Conservation (phyloP, 2,797 vertebrate species). For the Poliocrania exsul region DNA sequence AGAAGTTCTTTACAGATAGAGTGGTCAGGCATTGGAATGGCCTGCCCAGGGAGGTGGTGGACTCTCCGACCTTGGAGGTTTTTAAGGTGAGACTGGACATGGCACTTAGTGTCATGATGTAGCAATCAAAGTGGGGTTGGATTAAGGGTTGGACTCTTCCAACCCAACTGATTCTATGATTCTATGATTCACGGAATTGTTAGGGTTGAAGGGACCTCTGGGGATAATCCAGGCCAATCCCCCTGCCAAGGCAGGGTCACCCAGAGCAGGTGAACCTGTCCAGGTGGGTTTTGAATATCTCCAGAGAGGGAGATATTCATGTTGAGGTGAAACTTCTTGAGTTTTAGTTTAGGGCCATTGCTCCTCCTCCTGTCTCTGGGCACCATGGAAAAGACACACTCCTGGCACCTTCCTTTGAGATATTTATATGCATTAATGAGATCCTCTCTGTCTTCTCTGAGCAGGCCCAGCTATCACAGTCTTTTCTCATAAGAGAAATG, state of each 20-base stretch:
- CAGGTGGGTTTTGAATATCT: not conserved
- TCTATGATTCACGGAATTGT: not conserved
- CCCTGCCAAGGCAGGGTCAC: too few species aligned
- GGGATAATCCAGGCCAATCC: not conserved
- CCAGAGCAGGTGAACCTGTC: not conserved
- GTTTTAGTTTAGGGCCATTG: not conserved
- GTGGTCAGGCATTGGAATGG: too few species aligned
- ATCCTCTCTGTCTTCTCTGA: not conserved
- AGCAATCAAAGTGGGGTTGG: too few species aligned
- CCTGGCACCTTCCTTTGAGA: not conserved
- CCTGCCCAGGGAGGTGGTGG: too few species aligned
- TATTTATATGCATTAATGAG: not conserved
- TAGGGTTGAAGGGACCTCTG: not conserved
- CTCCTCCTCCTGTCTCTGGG: not conserved
- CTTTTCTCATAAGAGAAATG: not conserved
- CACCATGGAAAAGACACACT: not conserved
- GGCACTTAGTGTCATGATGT: too few species aligned
- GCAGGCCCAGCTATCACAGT: not conserved
- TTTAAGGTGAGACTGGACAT: too few species aligned
- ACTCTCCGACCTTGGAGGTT: too few species aligned
- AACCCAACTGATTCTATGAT: too few species aligned
- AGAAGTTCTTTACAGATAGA: too few species aligned
- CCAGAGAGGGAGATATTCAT: not conserved
- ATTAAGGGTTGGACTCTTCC: too few species aligned
- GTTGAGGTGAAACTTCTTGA: not conserved